Evolutionary conservation across 2,888 invertebrate species (phyloP), one percentile per base, ranked within the genome.

Genomic region (Cartodere bifasciata): DNA sequence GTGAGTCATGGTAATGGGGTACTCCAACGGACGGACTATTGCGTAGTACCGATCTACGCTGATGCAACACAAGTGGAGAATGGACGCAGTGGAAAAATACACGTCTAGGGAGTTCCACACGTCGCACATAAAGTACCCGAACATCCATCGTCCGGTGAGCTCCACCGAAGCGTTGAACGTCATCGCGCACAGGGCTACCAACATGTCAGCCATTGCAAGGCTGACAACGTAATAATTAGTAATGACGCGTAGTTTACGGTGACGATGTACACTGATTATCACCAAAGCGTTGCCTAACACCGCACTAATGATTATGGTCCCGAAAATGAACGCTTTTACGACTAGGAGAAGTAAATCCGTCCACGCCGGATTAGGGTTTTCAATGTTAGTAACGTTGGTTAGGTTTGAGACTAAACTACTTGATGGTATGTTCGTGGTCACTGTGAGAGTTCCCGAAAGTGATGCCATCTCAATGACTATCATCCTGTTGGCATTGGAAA

Each of bases 201-300:
- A 65, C 65, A 92, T 81, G 53, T 94, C 94, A 21, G 94, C 92
- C 49, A 90, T 80, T 2, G 94, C 94, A 36, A 94, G 62, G 30
- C 88, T 90, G 46, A 94, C 92, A 42, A 94, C 88, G 68, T 92
- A 94, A 60, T 88, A 91, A 62, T 94, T 94, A 29, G 92, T 92
- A 52, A 90, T 83, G 40, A 87, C 85, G 26, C 88, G 68, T 2
- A 88, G 67, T 47, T 82, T 77, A 24, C 85, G 69, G 55, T 86
- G 84, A 25, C 83, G 68, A 43, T 81, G 74, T 14, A 87, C 86
- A 48, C 79, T 79, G 41, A 82, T 77, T 46, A 88, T 86, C 48
- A 94, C 92, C 42, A 94, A 67, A 2, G 88, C 81, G 67, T 94
- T 94, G 31, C 92, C 94, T 33, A 91, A 70, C 11, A 90, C 75